A percentile compares a stretch with the other conserved stretches of the same genome.
Conservation (phyloP, 2,888 invertebrate genomes). For the Andrena hattorfiana region DNA sequence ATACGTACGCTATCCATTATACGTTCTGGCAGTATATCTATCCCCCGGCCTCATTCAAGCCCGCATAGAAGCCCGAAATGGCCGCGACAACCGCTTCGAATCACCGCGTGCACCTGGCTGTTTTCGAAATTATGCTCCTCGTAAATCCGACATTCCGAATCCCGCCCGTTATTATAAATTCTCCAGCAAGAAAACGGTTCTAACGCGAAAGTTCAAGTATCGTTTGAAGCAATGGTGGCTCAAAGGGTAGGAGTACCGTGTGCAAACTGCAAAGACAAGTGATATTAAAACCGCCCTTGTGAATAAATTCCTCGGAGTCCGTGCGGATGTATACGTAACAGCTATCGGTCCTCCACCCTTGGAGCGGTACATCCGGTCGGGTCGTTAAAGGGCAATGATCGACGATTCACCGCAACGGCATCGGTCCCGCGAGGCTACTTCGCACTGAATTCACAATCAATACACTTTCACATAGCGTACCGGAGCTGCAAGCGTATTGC, state of each 20-base stretch:
- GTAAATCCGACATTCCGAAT: slow-evolving; percentile 28
- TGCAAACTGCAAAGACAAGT: neutral
- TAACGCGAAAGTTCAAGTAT: neutral
- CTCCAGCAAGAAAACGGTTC: too few species aligned
- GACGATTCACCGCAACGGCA: slow-evolving; percentile 60
- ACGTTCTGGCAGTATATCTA: slow-evolving; percentile 63
- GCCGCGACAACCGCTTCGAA: slow-evolving; percentile 48
- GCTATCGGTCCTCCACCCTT: slow-evolving; percentile 35
- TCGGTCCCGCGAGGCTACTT: slow-evolving; percentile 60
- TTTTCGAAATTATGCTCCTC: slow-evolving; percentile 29
- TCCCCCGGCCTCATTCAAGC: slow-evolving; percentile 43
- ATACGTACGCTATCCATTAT: slow-evolving; percentile 67
- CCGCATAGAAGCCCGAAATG: slow-evolving; percentile 50
- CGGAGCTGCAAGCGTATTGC: slow-evolving; percentile 33
- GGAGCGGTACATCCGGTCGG: slow-evolving; percentile 26
- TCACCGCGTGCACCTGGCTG: slow-evolving; percentile 20
- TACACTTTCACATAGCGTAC: slow-evolving; percentile 51
- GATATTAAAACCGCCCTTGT: neutral
- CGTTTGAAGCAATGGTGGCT: neutral
- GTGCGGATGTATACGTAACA: slow-evolving; percentile 18
- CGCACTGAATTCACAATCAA: slow-evolving; percentile 66
- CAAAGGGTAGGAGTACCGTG: neutral
- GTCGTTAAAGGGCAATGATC: slow-evolving; percentile 69
- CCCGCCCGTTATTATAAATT: neutral
- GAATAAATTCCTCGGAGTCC: slow-evolving; percentile 11